Percentiles rank a stretch among this genome's conserved stretches.
Conservation (phyloP, 2,888 invertebrate species). For the Subacronicta megacephala region DNA sequence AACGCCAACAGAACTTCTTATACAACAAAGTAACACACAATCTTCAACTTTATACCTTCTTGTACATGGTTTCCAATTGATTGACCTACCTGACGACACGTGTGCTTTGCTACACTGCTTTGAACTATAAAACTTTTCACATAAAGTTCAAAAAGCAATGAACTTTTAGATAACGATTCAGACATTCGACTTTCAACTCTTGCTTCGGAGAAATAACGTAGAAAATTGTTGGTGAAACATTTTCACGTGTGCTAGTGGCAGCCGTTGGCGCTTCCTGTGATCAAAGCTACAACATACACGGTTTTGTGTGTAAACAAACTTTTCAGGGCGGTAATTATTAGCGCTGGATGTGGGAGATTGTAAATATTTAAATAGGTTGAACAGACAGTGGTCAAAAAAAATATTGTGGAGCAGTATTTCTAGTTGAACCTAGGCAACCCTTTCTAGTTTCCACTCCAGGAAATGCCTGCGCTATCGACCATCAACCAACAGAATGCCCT, state of each 20-base stretch:
- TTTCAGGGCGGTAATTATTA: constrained; percentile 27
- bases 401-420: no score
- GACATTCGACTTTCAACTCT: background rate
- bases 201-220: background rate
- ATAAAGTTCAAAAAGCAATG: constrained; percentile 1
- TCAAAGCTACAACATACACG: constrained; percentile 50
- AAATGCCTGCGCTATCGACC: no score
- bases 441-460: no score
- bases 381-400: no score
- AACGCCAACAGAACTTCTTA: background rate
- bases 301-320: constrained; percentile 41
- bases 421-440: no score
- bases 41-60: background rate
- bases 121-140: constrained; percentile 1
- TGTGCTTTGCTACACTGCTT: constrained; percentile 1
- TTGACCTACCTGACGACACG: background rate
- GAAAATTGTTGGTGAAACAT: constrained; percentile 4
- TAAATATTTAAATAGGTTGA: constrained; percentile 12
- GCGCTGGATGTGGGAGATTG: constrained; percentile 8
- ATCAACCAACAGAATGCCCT: no score
- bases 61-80: constrained; percentile 2
- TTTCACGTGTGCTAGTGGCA: background rate
- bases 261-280: constrained; percentile 56
- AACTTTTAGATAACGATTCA: background rate
- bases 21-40: constrained; percentile 1